These are phyloP conservation scores for Scolopax rusticola DNA, from an alignment of 2,797 vertebrate species.

Conservation along the genomic window DNA sequence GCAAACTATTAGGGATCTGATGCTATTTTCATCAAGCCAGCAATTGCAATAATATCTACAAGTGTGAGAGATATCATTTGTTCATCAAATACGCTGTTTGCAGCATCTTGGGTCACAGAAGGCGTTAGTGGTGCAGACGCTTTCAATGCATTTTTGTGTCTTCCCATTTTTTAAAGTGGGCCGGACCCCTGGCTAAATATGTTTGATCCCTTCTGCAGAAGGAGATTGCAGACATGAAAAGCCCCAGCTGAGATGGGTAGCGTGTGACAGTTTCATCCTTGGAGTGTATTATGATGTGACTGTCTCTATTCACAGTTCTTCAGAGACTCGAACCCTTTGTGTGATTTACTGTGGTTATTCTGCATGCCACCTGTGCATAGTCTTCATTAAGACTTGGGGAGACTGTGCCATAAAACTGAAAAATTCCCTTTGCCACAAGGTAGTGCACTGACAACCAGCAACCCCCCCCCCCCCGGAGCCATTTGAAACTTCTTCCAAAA, in stretches of 20 bases:
- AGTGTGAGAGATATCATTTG: not conserved
- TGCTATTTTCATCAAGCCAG: not conserved
- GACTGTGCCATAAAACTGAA: slow-evolving; percentile 53
- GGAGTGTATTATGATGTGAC: slow-evolving; percentile 15
- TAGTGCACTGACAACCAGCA: slow-evolving; percentile 16
- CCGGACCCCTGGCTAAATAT: not conserved
- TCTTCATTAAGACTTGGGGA: slow-evolving; percentile 71
- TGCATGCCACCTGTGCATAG: slow-evolving; percentile 50
- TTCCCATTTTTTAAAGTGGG: not conserved
- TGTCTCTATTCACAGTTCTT: slow-evolving; percentile 63
- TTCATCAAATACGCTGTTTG: not conserved
- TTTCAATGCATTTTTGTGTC: not conserved
- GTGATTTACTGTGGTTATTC: slow-evolving; percentile 66
- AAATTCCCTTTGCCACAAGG: slow-evolving; percentile 44
- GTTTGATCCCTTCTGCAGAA: not conserved
- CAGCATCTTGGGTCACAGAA: not conserved
- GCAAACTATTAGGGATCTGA: not conserved
- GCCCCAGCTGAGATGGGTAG: not conserved
- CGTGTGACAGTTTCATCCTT: not conserved
- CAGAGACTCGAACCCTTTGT: slow-evolving; percentile 43
- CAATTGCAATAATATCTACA: not conserved
- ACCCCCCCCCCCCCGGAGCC: not conserved
- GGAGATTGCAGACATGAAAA: not conserved
- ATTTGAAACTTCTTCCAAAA: slow-evolving; percentile 16
- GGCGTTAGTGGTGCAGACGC: not conserved